Conservation (phyloP, 2,113 vertebrate species). For the Urocolius indicus region DNA sequence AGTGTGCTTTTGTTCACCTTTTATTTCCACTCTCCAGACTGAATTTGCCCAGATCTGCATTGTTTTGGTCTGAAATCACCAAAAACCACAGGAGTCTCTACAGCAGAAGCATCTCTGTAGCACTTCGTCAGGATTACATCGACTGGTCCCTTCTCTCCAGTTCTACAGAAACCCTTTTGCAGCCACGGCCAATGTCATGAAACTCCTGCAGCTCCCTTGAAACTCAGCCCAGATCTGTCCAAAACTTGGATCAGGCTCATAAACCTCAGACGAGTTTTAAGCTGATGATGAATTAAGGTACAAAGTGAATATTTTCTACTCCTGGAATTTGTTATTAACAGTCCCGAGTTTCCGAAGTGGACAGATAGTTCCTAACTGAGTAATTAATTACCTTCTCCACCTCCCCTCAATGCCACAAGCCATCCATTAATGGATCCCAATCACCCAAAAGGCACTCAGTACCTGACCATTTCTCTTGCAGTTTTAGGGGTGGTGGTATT, state of each 20-base stretch:
- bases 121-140: not conserved
- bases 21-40: not conserved
- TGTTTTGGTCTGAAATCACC: not conserved
- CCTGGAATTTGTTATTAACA: constrained; percentile 58
- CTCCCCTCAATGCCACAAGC: not conserved
- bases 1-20: not conserved
- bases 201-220: constrained; percentile 60
- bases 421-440: constrained; percentile 16
- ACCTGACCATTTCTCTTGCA: not conserved
- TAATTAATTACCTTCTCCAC: constrained; percentile 27
- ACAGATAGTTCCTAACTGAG: constrained; percentile 44
- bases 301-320: constrained; percentile 53
- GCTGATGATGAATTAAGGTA: constrained; percentile 67
- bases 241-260: constrained; percentile 45
- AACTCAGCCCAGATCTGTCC: constrained; percentile 63
- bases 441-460: constrained; percentile 17
- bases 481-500: not conserved
- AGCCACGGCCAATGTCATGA: not conserved
- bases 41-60: not conserved
- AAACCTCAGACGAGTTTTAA: constrained; percentile 54
- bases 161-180: not conserved
- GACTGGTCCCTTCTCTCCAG: not conserved
- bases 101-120: not conserved
- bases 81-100: not conserved
- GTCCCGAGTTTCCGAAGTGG: constrained; percentile 17